These are phyloP conservation scores for Enteromius trimaculatus DNA, from an alignment of 2,797 vertebrate genomes.

Conservation along the genomic window DNA sequence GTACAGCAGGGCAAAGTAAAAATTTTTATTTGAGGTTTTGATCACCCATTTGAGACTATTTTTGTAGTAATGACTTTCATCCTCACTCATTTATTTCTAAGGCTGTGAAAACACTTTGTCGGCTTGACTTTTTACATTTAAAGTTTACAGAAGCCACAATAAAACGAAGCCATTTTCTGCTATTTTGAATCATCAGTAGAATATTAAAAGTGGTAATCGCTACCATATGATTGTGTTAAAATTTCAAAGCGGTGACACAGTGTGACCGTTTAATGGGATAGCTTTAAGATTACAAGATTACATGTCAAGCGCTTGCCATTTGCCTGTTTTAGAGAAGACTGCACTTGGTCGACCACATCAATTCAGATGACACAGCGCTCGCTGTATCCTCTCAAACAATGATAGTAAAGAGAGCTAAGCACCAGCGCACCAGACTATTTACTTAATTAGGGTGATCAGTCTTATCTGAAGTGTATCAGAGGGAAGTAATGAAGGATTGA, in stretches of 20 bases:
- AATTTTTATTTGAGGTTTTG: neutral
- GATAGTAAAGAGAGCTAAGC: conserved; percentile 55
- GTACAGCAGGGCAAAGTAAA: neutral
- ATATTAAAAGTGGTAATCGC: neutral
- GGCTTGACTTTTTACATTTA: neutral
- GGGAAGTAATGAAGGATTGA: conserved; percentile 71
- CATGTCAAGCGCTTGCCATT: conserved; percentile 2
- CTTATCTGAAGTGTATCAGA: conserved; percentile 72
- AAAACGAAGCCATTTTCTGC: neutral
- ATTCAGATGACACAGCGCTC: conserved; percentile 62
- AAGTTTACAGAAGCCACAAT: neutral
- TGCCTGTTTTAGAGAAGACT: conserved; percentile 29
- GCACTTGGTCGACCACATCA: conserved; percentile 49
- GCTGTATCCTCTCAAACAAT: conserved; percentile 56
- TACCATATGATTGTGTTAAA: neutral
- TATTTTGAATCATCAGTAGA: neutral
- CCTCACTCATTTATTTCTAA: neutral
- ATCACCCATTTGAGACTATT: neutral
- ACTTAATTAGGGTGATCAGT: conserved; percentile 74
- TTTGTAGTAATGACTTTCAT: neutral
- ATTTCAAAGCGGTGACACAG: neutral
- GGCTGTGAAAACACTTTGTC: neutral
- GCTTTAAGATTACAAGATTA: conserved; percentile 3
- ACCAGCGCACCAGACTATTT: conserved; percentile 66
- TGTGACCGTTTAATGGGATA: neutral